Conservation (phyloP, 2,797 vertebrate species). For the Chloroceryle inda region DNA sequence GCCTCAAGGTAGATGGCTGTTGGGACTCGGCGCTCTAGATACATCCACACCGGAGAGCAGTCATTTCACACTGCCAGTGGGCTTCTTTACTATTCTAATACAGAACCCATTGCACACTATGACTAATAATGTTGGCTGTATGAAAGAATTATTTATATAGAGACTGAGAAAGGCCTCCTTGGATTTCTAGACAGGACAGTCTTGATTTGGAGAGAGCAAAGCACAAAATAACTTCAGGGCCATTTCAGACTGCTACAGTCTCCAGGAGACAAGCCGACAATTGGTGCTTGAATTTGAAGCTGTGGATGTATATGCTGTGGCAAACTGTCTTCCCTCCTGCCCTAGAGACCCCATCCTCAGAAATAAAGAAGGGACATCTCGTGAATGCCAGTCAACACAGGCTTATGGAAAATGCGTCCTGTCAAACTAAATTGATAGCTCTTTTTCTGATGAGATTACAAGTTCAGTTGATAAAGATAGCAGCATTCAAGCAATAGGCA, state of each 20-base stretch:
- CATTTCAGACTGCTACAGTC: background rate
- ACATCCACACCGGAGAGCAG: conserved; percentile 58
- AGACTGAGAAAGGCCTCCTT: conserved; percentile 74
- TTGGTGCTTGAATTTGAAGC: conserved; percentile 40
- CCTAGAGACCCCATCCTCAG: background rate
- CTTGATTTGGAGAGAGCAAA: conserved; percentile 66
- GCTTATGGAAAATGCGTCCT: conserved; percentile 26
- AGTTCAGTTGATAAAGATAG: background rate
- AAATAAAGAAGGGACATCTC: background rate
- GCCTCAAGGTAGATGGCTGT: conserved; percentile 48
- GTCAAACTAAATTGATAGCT: background rate
- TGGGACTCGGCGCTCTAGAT: conserved; percentile 39
- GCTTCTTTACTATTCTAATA: conserved; percentile 62
- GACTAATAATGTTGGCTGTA: conserved; percentile 75
- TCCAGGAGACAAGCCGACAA: conserved; percentile 23
- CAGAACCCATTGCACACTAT: conserved; percentile 69
- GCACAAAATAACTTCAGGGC: conserved; percentile 61
- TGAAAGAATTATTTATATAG: conserved; percentile 76
- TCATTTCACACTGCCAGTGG: conserved; percentile 74
- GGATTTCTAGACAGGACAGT: conserved; percentile 69
- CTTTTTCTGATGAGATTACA: conserved; percentile 46
- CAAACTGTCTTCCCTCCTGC: background rate
- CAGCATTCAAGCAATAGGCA: background rate
- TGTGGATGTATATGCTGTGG: background rate
- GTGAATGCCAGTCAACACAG: background rate